phyloP scores from a whole-genome alignment of 1,140 invertebrate genomes.

The Caligus rogercresseyi region DNA sequence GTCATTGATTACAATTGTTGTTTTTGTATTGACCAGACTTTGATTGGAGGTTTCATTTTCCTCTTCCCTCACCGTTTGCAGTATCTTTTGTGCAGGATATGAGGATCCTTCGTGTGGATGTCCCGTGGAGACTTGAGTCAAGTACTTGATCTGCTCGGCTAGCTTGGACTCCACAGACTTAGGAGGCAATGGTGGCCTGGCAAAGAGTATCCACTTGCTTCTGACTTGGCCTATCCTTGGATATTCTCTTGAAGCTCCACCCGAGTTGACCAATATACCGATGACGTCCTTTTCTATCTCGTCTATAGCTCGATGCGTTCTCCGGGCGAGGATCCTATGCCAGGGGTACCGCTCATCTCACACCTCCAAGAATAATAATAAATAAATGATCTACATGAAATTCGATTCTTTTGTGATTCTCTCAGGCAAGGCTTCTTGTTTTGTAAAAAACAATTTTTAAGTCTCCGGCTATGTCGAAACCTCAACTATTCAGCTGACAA shows the following conservation, averaged over 20 bases:
- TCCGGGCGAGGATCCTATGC: background rate
- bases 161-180: slow-evolving; percentile 12
- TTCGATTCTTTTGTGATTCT: too few species aligned
- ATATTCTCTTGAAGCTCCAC: background rate
- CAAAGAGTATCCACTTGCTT: background rate
- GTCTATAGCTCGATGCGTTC: slow-evolving; percentile 2
- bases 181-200: background rate
- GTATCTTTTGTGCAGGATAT: slow-evolving; percentile 12
- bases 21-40: too few species aligned
- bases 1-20: too few species aligned
- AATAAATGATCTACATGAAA: too few species aligned
- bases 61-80: slow-evolving; percentile 7
- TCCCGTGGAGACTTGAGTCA: slow-evolving; percentile 15
- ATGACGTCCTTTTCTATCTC: slow-evolving; percentile 17
- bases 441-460: too few species aligned
- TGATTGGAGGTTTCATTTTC: too few species aligned
- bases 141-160: slow-evolving; percentile 10
- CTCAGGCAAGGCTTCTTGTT: too few species aligned
- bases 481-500: too few species aligned
- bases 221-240: slow-evolving; percentile 8
- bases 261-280: slow-evolving; percentile 4
- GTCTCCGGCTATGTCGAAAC: too few species aligned
- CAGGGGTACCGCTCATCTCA: background rate
- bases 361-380: too few species aligned
- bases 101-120: slow-evolving; percentile 14